These are phyloP conservation scores for Novumbra hubbsi DNA, from an alignment of 2,797 vertebrate genomes.

Conservation along the genomic window DNA sequence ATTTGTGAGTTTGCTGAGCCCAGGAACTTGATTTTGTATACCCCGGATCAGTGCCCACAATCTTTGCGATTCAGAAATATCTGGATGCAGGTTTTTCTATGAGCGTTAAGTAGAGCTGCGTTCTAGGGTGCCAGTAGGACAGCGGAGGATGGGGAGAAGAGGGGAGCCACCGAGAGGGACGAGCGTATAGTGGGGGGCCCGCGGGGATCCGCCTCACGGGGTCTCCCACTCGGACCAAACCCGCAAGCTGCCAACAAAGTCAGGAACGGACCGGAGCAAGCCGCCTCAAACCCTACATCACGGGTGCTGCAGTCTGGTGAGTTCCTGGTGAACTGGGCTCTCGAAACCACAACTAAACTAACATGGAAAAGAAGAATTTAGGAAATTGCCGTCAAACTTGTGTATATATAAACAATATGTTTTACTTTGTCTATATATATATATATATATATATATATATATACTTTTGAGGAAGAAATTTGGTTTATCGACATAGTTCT, in stretches of 20 bases:
- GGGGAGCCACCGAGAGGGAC: constrained; percentile 84
- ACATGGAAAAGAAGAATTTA: not conserved
- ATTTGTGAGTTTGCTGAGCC: constrained; percentile 79
- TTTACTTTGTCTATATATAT: too few species aligned
- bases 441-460: too few species aligned
- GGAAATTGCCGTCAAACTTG: not conserved
- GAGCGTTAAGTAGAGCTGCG: too few species aligned
- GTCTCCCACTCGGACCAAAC: constrained; percentile 83
- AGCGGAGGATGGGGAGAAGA: constrained; percentile 87
- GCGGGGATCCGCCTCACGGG: constrained; percentile 83
- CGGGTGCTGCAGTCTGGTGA: constrained; percentile 92
- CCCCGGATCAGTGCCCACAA: not conserved
- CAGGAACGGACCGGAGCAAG: constrained; percentile 87
- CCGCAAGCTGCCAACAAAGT: constrained; percentile 85
- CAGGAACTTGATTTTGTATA: not conserved
- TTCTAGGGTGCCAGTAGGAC: constrained; percentile 88
- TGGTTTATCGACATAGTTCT: too few species aligned
- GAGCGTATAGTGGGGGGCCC: constrained; percentile 89
- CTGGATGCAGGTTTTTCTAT: not conserved
- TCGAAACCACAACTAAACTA: not conserved
- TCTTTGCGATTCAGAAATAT: not conserved
- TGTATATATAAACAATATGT: too few species aligned
- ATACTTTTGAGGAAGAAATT: too few species aligned
- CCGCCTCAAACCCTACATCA: constrained; percentile 87
- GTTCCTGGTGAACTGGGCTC: constrained; percentile 28